A percentile compares a stretch with the other conserved stretches of the same genome.
phyloP scores from a whole-genome alignment of 1,140 invertebrate genomes.

The Musca domestica region DNA sequence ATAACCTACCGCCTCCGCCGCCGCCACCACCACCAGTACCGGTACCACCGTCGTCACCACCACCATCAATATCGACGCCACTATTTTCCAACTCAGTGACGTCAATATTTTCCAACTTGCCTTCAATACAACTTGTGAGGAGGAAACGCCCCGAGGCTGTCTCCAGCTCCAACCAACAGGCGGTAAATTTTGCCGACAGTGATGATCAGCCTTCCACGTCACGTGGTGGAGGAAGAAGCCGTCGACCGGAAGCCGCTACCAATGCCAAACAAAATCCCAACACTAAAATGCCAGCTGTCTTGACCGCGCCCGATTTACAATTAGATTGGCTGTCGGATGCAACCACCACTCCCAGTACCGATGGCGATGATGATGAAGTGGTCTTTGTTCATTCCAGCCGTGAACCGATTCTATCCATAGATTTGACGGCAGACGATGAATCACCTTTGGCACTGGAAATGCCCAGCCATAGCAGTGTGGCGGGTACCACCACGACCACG shows the following conservation, averaged over 20 bases:
- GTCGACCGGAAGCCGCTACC: neutral
- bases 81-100: too few relatives aligned
- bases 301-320: constrained; percentile 75
- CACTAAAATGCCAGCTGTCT: constrained; percentile 44
- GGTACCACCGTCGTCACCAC: too few relatives aligned
- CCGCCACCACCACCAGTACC: neutral
- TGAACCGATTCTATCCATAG: constrained; percentile 49
- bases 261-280: neutral
- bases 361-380: constrained; percentile 61
- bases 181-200: neutral
- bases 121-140: neutral
- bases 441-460: neutral
- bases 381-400: constrained; percentile 51
- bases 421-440: constrained; percentile 49
- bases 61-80: too few relatives aligned
- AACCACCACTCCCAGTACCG: constrained; percentile 38
- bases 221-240: neutral
- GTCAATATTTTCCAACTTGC: too few relatives aligned
- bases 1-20: constrained; percentile 16
- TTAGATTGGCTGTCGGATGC: constrained; percentile 74
- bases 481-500: neutral
- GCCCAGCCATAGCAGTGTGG: neutral
- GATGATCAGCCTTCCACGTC: neutral
- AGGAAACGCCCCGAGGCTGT: neutral
- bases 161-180: neutral